Evolutionary conservation across 2,113 vertebrate species (phyloP).

Genomic region (Dicentrarchus labrax): DNA sequence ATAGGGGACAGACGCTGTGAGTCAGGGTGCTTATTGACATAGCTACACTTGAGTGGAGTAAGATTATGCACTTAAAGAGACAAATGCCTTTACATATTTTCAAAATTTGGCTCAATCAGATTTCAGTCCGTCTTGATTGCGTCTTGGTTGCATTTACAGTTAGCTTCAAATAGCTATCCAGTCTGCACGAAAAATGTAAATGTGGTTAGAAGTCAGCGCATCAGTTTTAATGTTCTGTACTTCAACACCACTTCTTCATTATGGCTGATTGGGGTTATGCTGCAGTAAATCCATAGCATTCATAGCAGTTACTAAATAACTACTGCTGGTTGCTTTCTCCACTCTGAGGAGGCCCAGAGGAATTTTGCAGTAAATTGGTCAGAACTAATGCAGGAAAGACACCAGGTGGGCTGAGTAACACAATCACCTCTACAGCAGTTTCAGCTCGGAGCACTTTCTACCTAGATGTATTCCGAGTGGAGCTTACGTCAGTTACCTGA

Average conservation of each 20-base stretch:
- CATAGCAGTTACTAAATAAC: conserved; percentile 45
- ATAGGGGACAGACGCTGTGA: not conserved
- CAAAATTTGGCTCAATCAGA: not conserved
- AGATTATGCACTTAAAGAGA: not conserved
- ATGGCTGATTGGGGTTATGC: conserved; percentile 1
- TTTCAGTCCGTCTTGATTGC: not conserved
- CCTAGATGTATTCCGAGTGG: conserved; percentile 19
- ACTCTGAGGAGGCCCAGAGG: conserved; percentile 48
- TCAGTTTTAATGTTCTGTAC: not conserved
- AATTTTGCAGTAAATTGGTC: conserved; percentile 67
- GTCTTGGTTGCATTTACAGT: not conserved
- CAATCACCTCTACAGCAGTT: conserved; percentile 48
- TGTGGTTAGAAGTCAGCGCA: conserved; percentile 3
- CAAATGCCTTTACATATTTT: not conserved
- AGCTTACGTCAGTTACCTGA: conserved; percentile 42
- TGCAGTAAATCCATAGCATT: conserved; percentile 38
- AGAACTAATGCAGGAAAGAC: conserved; percentile 69
- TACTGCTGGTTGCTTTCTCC: conserved; percentile 43
- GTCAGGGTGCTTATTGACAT: not conserved
- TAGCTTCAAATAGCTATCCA: not conserved
- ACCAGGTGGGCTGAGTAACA: conserved; percentile 55
- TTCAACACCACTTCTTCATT: conserved; percentile 4
- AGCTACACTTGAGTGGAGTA: not conserved
- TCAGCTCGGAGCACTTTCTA: conserved; percentile 2
- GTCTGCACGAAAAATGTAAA: not conserved